Evolutionary conservation across 2,113 vertebrate genomes (phyloP).

Genomic region (Nothobranchius kuhntae): DNA sequence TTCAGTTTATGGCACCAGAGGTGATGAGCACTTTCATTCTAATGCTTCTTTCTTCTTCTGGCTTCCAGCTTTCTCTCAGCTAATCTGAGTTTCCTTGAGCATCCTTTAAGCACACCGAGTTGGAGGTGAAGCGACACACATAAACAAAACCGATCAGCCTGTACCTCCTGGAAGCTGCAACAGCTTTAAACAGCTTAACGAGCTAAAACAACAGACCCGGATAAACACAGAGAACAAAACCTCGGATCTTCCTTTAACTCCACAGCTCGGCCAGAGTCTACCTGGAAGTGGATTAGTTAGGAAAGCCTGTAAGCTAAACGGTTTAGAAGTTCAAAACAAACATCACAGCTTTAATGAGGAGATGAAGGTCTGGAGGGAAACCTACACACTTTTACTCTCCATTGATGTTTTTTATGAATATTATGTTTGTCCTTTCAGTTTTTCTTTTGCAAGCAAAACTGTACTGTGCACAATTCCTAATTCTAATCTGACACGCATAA

Average conservation of each 20-base stretch:
- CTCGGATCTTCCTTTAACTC: constrained; percentile 13
- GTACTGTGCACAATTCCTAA: no score
- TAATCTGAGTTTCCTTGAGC: neutral
- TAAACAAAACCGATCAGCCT: constrained; percentile 24
- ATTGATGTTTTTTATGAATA: no score
- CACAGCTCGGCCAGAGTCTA: constrained; percentile 14
- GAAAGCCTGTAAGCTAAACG: constrained; percentile 23
- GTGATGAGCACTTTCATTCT: no score
- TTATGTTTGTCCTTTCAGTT: no score
- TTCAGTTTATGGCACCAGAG: no score
- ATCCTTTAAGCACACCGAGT: constrained; percentile 8
- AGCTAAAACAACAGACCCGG: constrained; percentile 26
- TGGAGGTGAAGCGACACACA: neutral
- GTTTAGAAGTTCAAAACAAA: constrained; percentile 25
- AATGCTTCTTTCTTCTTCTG: no score
- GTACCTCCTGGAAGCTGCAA: constrained; percentile 21
- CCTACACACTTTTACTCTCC: no score
- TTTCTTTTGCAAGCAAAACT: no score
- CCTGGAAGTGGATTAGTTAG: constrained; percentile 45
- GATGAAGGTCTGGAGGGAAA: neutral
- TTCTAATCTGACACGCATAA: no score
- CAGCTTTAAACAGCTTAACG: constrained; percentile 38
- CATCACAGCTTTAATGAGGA: constrained; percentile 1
- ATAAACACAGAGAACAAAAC: constrained; percentile 16
- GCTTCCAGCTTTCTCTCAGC: no score